Conservation (phyloP, 2,113 vertebrate species). For the Petaurus breviceps region DNA sequence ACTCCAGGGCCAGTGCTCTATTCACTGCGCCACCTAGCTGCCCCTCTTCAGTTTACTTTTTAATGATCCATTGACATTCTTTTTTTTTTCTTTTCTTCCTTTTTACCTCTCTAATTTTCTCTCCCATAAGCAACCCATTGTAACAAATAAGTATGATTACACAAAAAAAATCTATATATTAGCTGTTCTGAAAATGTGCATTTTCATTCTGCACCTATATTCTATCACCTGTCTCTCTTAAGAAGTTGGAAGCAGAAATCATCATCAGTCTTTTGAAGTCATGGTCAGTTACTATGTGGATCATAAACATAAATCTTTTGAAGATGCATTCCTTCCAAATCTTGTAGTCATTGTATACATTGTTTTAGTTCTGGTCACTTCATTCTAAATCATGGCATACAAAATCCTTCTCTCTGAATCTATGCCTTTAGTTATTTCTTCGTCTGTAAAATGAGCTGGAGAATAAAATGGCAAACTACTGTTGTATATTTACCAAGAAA, state of each 20-base stretch:
- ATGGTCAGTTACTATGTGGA: background rate
- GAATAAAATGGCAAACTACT: no score
- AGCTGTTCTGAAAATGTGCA: background rate
- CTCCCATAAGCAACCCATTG: background rate
- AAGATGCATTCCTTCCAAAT: background rate
- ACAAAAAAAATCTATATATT: no score
- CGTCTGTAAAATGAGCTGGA: no score
- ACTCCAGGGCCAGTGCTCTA: no score
- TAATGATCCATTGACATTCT: background rate
- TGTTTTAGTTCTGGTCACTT: background rate
- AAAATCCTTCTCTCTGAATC: background rate
- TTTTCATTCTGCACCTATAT: background rate
- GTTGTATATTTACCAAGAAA: no score
- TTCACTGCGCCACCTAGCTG: no score
- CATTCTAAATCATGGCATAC: background rate
- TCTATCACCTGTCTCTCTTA: background rate
- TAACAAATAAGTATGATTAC: background rate
- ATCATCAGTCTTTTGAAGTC: background rate
- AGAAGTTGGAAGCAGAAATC: background rate
- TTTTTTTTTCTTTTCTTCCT: background rate
- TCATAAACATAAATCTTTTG: background rate
- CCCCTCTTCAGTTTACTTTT: no score
- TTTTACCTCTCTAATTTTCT: background rate
- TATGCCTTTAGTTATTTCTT: background rate
- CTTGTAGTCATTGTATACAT: background rate